A percentile compares a stretch with the other conserved stretches of the same genome.
phyloP scores from a whole-genome alignment of 37 sponge, comb jelly and placozoan genomes.

The Diacarnus erythraeanus region DNA sequence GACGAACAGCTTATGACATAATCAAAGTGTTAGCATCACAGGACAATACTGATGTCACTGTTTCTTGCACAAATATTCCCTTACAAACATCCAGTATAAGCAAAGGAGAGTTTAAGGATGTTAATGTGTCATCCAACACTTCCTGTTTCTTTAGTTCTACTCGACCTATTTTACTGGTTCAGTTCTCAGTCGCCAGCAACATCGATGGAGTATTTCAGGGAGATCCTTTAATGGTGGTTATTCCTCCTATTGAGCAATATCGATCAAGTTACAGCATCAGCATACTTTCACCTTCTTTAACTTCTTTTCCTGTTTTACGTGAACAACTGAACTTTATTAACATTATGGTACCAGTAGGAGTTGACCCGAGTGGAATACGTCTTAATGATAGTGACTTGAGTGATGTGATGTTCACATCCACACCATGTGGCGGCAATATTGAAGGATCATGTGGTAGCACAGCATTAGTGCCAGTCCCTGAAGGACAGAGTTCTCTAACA shows the following conservation, averaged over 20 bases:
- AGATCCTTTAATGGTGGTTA: constrained; percentile 50
- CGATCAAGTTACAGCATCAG: constrained; percentile 14
- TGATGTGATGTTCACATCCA: not conserved
- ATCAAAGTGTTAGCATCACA: constrained; percentile 35
- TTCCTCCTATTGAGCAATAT: constrained; percentile 62
- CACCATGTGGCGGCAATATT: constrained; percentile 17
- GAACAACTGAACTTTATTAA: constrained; percentile 14
- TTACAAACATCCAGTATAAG: not conserved
- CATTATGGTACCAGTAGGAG: constrained; percentile 17
- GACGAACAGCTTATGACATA: constrained; percentile 1
- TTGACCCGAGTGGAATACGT: not conserved
- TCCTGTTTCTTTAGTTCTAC: constrained; percentile 26
- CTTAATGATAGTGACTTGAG: not conserved
- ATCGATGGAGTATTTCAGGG: constrained; percentile 27
- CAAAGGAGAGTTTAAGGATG: constrained; percentile 1
- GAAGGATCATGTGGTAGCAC: constrained; percentile 20
- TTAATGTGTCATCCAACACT: constrained; percentile 1
- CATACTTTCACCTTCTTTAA: not conserved
- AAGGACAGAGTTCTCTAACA: not conserved
- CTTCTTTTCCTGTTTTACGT: not conserved
- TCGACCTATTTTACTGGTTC: constrained; percentile 41
- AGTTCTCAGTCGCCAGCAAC: constrained; percentile 28
- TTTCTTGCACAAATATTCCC: not conserved
- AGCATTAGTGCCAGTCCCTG: constrained; percentile 5
- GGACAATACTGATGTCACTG: constrained; percentile 16